A percentile compares a stretch with the other conserved stretches of the same genome.
phyloP scores from a whole-genome alignment of 2,113 vertebrate genomes.

The Sula dactylatra region DNA sequence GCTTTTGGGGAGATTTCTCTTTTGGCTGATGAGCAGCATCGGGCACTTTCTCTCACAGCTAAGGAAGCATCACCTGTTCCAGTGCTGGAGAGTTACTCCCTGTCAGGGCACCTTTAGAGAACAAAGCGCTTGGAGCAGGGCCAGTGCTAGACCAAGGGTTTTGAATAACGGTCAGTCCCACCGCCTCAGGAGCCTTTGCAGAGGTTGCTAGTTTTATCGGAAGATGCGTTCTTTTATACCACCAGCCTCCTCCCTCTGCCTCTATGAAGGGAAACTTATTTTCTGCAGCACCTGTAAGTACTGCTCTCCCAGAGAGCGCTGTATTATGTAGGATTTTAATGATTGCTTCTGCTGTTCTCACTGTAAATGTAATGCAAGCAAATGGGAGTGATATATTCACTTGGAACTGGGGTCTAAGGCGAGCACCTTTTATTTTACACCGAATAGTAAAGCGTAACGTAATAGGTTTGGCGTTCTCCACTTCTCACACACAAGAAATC shows the following conservation, averaged over 20 bases:
- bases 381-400: background rate
- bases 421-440: constrained; percentile 24
- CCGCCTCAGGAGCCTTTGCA: background rate
- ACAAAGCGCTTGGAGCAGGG: background rate
- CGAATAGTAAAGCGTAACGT: background rate
- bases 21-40: background rate
- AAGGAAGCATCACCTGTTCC: background rate
- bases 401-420: background rate
- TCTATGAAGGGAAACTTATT: background rate
- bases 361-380: background rate
- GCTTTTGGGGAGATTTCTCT: background rate
- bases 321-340: background rate
- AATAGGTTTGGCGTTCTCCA: background rate
- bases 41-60: background rate
- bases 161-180: background rate
- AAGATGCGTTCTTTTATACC: background rate
- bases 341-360: background rate
- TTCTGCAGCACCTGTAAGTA: background rate
- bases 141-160: background rate
- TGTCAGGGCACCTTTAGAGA: background rate
- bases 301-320: background rate
- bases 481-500: constrained; percentile 20
- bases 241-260: background rate
- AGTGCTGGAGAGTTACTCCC: background rate
- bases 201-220: background rate